These are phyloP conservation scores for Spatulosminthurus flaviceps DNA, from an alignment of 2,888 invertebrate species.

Conservation along the genomic window DNA sequence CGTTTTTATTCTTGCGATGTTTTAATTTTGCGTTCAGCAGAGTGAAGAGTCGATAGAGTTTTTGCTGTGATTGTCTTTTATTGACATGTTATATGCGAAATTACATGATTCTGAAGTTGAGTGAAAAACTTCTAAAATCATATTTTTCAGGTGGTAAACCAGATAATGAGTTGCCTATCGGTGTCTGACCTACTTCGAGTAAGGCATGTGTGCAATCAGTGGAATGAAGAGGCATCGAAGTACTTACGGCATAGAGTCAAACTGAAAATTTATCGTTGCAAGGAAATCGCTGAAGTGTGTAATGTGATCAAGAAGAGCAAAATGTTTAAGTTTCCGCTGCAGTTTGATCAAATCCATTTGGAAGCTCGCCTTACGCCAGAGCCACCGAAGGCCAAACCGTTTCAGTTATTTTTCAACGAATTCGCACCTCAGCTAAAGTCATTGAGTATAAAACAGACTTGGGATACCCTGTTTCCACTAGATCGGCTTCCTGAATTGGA, in stretches of 20 bases:
- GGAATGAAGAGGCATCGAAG: conserved; percentile 41
- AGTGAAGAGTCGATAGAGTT: too few relatives aligned
- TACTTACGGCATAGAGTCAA: conserved; percentile 20
- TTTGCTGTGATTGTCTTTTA: too few relatives aligned
- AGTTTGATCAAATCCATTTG: conserved; percentile 28
- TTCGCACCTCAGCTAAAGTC: conserved; percentile 21
- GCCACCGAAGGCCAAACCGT: conserved; percentile 2
- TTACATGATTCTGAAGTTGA: too few relatives aligned
- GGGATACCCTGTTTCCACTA: conserved; percentile 27
- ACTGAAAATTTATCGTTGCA: conserved; percentile 11
- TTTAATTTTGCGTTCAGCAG: too few relatives aligned
- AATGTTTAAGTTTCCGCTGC: conserved; percentile 27
- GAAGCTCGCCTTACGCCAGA: conserved; percentile 13
- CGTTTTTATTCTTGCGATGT: too few relatives aligned
- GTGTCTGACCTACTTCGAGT: conserved; percentile 18
- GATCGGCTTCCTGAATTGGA: conserved; percentile 1
- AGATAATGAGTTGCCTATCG: conserved; percentile 19
- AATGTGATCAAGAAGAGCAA: neutral
- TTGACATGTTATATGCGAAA: too few relatives aligned
- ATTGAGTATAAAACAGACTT: conserved; percentile 26
- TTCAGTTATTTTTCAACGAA: conserved; percentile 25
- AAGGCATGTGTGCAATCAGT: conserved; percentile 33
- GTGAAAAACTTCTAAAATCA: too few relatives aligned
- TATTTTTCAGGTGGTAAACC: conserved; percentile 38
- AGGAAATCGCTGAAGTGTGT: conserved; percentile 22